Evolutionary conservation across 2,888 invertebrate species (phyloP).

Genomic region (Elgonia sp.): DNA sequence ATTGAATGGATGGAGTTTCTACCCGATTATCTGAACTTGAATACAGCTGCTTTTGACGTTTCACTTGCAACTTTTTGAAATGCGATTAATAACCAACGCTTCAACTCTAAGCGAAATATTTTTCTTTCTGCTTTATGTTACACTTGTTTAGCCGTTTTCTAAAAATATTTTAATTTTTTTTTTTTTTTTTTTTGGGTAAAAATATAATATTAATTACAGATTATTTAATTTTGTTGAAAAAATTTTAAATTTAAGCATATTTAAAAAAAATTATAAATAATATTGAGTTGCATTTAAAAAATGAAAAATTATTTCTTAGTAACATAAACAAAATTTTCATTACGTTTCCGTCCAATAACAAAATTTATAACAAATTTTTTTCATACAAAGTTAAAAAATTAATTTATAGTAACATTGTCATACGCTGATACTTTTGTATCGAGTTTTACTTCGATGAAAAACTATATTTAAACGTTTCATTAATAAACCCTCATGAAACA

Average conservation of each 20-base stretch:
- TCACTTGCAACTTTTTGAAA: constrained; percentile 59
- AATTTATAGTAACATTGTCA: not conserved
- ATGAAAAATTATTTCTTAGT: no score
- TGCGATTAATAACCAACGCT: constrained; percentile 48
- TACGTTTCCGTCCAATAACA: no score
- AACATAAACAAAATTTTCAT: no score
- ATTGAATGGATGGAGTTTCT: constrained; percentile 55
- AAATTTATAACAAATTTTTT: no score
- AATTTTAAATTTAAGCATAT: no score
- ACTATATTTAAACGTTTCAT: constrained; percentile 62
- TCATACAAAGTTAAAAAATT: not conserved
- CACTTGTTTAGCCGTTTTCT: not conserved
- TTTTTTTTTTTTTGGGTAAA: not conserved
- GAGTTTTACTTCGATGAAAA: constrained; percentile 36
- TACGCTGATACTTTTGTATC: not conserved
- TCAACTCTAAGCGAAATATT: constrained; percentile 32
- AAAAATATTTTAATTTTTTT: not conserved
- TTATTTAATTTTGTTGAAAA: no score
- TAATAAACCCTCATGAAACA: not conserved
- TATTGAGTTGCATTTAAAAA: no score
- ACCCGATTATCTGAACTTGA: constrained; percentile 54
- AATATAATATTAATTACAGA: not conserved
- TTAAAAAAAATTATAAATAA: no score
- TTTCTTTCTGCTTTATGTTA: constrained; percentile 2
- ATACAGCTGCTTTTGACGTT: constrained; percentile 62